Conservation (phyloP, 2,113 vertebrate genomes). For the Spea multiplicata region DNA sequence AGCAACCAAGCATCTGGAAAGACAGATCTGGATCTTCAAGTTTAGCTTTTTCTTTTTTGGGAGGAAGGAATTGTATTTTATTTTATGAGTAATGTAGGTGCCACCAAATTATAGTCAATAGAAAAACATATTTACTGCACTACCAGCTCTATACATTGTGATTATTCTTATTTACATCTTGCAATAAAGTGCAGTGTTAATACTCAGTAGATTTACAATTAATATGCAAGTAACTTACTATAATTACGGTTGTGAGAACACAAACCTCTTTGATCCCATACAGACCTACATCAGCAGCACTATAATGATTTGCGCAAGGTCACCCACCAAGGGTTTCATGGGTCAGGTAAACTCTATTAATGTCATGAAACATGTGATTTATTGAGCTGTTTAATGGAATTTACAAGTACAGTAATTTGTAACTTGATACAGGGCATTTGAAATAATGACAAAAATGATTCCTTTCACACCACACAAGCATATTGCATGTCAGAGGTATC, state of each 20-base stretch:
- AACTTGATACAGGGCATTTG: not conserved
- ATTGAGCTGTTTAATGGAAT: slow-evolving; percentile 3
- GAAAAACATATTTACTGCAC: no score
- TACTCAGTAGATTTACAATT: not conserved
- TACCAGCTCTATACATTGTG: no score
- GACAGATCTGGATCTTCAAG: no score
- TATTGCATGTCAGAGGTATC: not conserved
- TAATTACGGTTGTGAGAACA: not conserved
- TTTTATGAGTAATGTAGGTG: no score
- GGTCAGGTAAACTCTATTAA: not conserved
- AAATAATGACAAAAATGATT: not conserved
- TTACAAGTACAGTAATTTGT: slow-evolving; percentile 1
- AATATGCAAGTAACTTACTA: not conserved
- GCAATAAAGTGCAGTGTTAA: no score
- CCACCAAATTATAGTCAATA: no score
- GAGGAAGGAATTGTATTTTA: no score
- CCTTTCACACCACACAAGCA: not conserved
- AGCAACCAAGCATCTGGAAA: no score
- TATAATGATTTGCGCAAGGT: not conserved
- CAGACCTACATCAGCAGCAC: not conserved
- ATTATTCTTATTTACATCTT: no score
- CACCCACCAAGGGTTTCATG: not conserved
- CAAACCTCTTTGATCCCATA: not conserved
- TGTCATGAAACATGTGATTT: not conserved
- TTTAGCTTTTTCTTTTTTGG: no score